Evolutionary conservation across 2,113 vertebrate genomes (phyloP).

Genomic region (Anoura caudifer): DNA sequence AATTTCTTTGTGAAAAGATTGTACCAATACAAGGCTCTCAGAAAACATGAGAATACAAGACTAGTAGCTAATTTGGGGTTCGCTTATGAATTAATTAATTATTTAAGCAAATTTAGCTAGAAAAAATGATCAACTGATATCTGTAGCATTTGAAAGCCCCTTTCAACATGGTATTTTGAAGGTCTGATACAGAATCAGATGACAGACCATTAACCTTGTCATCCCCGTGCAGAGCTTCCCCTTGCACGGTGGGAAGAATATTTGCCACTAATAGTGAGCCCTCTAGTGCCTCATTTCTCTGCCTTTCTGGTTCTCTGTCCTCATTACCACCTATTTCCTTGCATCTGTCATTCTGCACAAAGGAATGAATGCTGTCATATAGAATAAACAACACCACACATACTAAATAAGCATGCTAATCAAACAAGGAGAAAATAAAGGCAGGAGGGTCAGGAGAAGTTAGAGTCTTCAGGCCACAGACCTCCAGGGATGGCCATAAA

Average conservation of each 20-base stretch:
- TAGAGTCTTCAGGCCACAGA: not conserved
- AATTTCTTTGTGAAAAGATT: not conserved
- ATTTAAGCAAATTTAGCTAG: not conserved
- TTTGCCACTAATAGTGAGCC: accelerated
- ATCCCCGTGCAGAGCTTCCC: not conserved
- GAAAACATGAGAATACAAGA: not conserved
- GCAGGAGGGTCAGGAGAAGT: too few relatives aligned
- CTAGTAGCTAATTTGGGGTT: not conserved
- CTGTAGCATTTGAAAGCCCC: not conserved
- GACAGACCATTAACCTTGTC: not conserved
- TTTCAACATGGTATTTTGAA: not conserved
- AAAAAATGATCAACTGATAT: not conserved
- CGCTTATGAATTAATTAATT: not conserved
- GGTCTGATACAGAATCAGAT: not conserved
- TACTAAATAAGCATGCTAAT: not conserved
- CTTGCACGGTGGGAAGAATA: not conserved
- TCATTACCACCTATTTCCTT: too few relatives aligned
- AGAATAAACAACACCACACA: not conserved
- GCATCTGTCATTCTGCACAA: not conserved
- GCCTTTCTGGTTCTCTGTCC: not conserved
- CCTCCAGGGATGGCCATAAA: not conserved
- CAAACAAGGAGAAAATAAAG: not conserved
- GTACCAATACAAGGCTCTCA: accelerated
- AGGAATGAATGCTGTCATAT: not conserved
- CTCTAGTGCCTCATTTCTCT: not conserved